A percentile compares a stretch with the other conserved stretches of the same genome.
phyloP scores from a whole-genome alignment of 1,140 invertebrate genomes.

The Orussus abietinus region DNA sequence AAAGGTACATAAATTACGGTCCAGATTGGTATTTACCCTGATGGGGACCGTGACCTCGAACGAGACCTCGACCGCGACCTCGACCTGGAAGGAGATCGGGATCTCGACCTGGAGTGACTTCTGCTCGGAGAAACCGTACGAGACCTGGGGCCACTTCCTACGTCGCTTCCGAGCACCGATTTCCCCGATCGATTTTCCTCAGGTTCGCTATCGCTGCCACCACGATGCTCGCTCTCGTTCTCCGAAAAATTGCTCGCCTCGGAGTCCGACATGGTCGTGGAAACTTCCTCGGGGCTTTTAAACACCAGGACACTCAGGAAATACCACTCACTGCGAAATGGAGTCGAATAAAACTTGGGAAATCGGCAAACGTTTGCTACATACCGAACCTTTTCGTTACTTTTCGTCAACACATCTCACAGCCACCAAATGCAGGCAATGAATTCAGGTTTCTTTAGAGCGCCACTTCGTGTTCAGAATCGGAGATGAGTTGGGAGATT shows the following conservation, averaged over 20 bases:
- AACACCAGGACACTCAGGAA: no score
- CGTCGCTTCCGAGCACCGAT: slow-evolving; percentile 24
- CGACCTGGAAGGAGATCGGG: slow-evolving; percentile 20
- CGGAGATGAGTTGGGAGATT: no score
- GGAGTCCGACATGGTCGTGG: slow-evolving; percentile 42
- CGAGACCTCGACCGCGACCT: slow-evolving; percentile 26
- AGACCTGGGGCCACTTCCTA: slow-evolving; percentile 23
- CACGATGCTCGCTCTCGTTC: slow-evolving; percentile 30
- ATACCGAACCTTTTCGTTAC: no score
- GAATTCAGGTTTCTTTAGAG: no score
- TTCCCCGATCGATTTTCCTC: slow-evolving; percentile 24
- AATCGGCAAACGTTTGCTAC: no score
- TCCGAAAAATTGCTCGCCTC: slow-evolving; percentile 37
- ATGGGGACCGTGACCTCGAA: slow-evolving; percentile 27
- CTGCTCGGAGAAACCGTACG: slow-evolving; percentile 27
- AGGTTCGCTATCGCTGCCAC: slow-evolving; percentile 26
- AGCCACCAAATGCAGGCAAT: no score
- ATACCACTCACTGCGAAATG: no score
- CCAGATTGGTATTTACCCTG: slow-evolving; percentile 26
- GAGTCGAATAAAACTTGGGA: no score
- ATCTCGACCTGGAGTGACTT: slow-evolving; percentile 10
- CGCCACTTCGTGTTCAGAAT: no score
- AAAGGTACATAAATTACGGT: no score
- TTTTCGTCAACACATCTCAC: no score
- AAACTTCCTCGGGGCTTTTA: no score